A percentile compares a stretch with the other conserved stretches of the same genome.
phyloP scores from a whole-genome alignment of 2,888 invertebrate species.

The Priocnemis perturbator region DNA sequence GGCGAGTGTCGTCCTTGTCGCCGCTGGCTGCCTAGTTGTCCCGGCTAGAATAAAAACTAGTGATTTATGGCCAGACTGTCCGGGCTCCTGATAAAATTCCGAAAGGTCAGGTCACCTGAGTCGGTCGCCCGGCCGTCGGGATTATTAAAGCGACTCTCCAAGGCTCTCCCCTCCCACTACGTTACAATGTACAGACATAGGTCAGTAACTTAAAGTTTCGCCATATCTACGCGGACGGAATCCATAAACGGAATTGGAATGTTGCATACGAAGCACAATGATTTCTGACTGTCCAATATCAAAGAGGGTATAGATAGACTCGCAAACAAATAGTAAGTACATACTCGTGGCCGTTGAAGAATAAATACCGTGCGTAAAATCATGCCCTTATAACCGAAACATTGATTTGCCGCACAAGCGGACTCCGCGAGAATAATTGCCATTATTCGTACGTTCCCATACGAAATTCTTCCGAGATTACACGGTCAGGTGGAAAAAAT shows the following conservation, averaged over 20 bases:
- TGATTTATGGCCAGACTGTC: not conserved
- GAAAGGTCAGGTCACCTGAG: constrained; percentile 1
- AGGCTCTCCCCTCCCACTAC: constrained; percentile 34
- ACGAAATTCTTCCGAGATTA: not conserved
- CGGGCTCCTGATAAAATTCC: not conserved
- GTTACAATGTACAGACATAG: not conserved
- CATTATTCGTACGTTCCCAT: too few species aligned
- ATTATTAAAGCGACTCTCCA: constrained; percentile 43
- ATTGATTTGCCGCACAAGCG: too few species aligned
- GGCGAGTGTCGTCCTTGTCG: not conserved
- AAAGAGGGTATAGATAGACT: too few species aligned
- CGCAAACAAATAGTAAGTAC: too few species aligned
- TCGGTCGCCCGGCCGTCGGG: constrained; percentile 3
- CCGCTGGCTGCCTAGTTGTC: not conserved
- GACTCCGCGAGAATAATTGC: too few species aligned
- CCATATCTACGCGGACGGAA: too few species aligned
- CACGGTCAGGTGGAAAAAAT: not conserved
- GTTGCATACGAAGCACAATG: too few species aligned
- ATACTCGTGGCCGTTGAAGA: too few species aligned
- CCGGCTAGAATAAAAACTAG: constrained; percentile 3
- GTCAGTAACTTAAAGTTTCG: not conserved
- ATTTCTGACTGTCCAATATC: too few species aligned
- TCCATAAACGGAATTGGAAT: too few species aligned
- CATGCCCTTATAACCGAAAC: too few species aligned
- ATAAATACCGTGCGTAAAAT: too few species aligned